Evolutionary conservation across 2,113 vertebrate genomes (phyloP).

Genomic region (Carettochelys insculpta): DNA sequence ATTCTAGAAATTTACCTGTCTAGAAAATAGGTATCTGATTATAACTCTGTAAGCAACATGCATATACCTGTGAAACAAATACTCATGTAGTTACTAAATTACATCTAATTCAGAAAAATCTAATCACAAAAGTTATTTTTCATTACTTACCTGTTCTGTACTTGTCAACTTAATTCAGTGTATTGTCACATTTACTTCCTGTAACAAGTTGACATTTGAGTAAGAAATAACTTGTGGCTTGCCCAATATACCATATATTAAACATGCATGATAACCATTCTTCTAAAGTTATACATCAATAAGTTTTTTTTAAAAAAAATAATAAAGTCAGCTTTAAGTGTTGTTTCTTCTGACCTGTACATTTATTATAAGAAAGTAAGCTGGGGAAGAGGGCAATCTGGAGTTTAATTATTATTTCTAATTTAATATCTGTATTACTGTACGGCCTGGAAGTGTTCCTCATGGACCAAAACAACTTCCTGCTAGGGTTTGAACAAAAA

Average conservation of each 20-base stretch:
- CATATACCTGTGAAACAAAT: not conserved
- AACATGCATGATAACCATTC: not conserved
- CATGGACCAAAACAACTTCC: not conserved
- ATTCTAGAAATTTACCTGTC: not conserved
- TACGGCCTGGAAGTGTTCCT: not conserved
- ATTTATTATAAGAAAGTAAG: not conserved
- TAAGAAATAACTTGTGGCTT: not conserved
- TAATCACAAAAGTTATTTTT: not conserved
- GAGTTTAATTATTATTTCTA: not conserved
- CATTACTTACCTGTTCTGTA: not conserved
- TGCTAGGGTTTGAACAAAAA: not conserved
- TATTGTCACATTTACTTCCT: not conserved
- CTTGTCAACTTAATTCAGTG: not conserved
- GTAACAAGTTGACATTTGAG: not conserved
- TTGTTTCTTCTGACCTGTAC: not conserved
- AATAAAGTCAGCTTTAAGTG: not conserved
- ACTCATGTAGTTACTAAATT: not conserved
- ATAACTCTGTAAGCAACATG: not conserved
- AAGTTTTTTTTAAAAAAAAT: not conserved
- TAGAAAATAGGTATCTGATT: not conserved
- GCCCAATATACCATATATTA: not conserved
- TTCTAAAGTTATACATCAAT: not conserved
- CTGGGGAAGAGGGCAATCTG: not conserved
- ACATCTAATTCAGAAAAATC: not conserved
- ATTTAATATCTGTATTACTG: not conserved